Evolutionary conservation across 2,113 vertebrate genomes (phyloP), one percentile per base, ranked within the genome.

Genomic region (Sialia sialis): DNA sequence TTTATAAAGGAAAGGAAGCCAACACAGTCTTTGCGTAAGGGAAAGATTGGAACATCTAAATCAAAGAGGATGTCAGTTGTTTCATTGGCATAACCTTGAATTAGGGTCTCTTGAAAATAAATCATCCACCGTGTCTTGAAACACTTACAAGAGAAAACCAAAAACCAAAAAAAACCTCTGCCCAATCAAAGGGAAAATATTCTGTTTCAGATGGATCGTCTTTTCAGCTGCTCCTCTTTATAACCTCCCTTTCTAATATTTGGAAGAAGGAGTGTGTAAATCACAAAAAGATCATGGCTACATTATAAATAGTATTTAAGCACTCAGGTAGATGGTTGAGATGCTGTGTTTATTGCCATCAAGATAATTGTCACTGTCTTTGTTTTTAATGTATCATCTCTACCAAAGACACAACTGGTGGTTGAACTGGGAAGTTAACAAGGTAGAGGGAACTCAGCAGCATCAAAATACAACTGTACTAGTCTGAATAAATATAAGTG

Each of bases 31-130:
- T 97, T 98, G 97, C 90, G 74, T 87, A 73, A 89, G 91, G 85
- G 90, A 94, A 84, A 79, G 36, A 74, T 3, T 55, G 69, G 97
- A 96, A 97, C 96, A 96, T 54, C 93, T 97, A 94, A 96, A 97
- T 98, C 98, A 98, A 84, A 43, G 60, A 32, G 48, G 70, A 88
- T 13, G 95, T 97, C 96, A 95, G 92, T 59, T 76, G 17, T 87
- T 60, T 85, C 93, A 82, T 96, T 97, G 82, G 86, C 74, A 81
- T 87, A 97, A 91, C 98, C 98, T 97, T 98, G 97, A 88, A 60
- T 90, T 91, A 94, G 94, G 46, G 80, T 94, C 72, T 85, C 54
- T 78, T 64, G n/a, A 81, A 92, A 96, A 92, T 87, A 82, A 95
- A 74, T 93, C 49, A 88, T 29, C 41, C 17, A 44, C 30, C 70